phyloP scores from a whole-genome alignment of 2,888 invertebrate genomes.

The Diadegma fenestrale region DNA sequence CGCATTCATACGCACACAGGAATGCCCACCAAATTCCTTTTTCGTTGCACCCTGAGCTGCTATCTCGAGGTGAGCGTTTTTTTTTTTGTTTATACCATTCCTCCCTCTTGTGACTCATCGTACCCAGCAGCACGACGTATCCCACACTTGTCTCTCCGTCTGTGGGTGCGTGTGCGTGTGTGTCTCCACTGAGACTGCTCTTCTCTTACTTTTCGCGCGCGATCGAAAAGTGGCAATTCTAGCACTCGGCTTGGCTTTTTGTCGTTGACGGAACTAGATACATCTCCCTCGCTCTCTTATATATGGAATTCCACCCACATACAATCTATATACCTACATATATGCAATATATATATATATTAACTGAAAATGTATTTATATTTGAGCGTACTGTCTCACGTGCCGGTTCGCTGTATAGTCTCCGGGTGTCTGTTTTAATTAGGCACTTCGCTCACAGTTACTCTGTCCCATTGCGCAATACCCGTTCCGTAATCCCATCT shows the following conservation, averaged over 20 bases:
- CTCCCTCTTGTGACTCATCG: constrained; percentile 66
- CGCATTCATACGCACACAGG: constrained; percentile 44
- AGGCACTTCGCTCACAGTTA: constrained; percentile 84
- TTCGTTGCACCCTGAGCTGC: constrained; percentile 65
- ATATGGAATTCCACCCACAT: constrained; percentile 70
- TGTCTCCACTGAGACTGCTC: constrained; percentile 69
- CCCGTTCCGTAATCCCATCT: constrained; percentile 47
- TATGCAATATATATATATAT: too few relatives aligned
- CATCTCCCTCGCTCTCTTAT: constrained; percentile 81
- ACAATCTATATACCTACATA: too few relatives aligned
- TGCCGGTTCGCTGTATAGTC: constrained; percentile 79
- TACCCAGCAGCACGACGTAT: neutral
- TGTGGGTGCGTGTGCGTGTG: constrained; percentile 37
- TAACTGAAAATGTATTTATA: constrained; percentile 32
- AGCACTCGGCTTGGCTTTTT: constrained; percentile 81
- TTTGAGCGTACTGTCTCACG: constrained; percentile 64
- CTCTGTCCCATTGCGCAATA: constrained; percentile 69
- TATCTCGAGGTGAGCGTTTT: constrained; percentile 68
- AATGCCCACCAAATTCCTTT: constrained; percentile 52
- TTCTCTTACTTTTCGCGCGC: constrained; percentile 80
- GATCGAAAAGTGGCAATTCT: constrained; percentile 84
- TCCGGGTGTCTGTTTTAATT: constrained; percentile 85
- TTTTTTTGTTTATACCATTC: constrained; percentile 69
- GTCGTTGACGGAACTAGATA: constrained; percentile 80
- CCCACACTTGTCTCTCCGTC: constrained; percentile 64